phyloP scores from a whole-genome alignment of 2,888 invertebrate genomes.

The Cryptus viduatorius region DNA sequence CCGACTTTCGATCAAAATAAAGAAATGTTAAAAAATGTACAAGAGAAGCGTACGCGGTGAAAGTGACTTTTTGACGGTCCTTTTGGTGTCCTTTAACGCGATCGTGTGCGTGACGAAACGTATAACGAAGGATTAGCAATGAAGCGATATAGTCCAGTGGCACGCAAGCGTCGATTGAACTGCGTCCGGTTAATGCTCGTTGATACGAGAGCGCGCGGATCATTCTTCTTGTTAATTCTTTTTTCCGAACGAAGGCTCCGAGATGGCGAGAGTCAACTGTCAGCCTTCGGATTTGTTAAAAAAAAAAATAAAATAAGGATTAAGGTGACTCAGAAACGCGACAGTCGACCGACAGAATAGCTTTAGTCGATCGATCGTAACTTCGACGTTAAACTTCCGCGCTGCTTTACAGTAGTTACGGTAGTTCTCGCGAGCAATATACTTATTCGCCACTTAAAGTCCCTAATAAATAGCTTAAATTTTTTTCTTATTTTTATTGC shows the following conservation, averaged over 20 bases:
- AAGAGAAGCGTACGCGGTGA: slow-evolving; percentile 20
- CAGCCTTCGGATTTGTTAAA: slow-evolving; percentile 70
- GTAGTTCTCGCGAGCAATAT: not conserved
- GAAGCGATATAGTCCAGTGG: slow-evolving; percentile 53
- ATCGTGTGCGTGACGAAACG: slow-evolving; percentile 60
- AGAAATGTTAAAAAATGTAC: slow-evolving; percentile 1
- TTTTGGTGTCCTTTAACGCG: slow-evolving; percentile 23
- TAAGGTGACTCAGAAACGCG: slow-evolving; percentile 43
- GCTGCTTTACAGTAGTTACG: not conserved
- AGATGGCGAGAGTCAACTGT: slow-evolving; percentile 69
- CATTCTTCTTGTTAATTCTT: slow-evolving; percentile 47
- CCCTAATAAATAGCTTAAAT: too few relatives aligned
- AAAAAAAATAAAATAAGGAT: slow-evolving; percentile 22
- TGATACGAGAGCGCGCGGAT: slow-evolving; percentile 65
- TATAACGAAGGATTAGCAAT: slow-evolving; percentile 63
- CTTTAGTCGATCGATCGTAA: slow-evolving; percentile 27
- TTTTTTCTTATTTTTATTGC: too few relatives aligned
- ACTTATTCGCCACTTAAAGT: not conserved
- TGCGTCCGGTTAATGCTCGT: slow-evolving; percentile 65
- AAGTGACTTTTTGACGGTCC: slow-evolving; percentile 19
- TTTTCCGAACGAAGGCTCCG: slow-evolving; percentile 54
- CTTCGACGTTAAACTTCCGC: slow-evolving; percentile 22
- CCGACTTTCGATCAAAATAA: too few relatives aligned
- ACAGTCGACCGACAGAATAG: slow-evolving; percentile 20
- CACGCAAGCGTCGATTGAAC: slow-evolving; percentile 60